phyloP scores from a whole-genome alignment of 64 coral and sea anemone genomes.

The Dendronephthya gigantea region DNA sequence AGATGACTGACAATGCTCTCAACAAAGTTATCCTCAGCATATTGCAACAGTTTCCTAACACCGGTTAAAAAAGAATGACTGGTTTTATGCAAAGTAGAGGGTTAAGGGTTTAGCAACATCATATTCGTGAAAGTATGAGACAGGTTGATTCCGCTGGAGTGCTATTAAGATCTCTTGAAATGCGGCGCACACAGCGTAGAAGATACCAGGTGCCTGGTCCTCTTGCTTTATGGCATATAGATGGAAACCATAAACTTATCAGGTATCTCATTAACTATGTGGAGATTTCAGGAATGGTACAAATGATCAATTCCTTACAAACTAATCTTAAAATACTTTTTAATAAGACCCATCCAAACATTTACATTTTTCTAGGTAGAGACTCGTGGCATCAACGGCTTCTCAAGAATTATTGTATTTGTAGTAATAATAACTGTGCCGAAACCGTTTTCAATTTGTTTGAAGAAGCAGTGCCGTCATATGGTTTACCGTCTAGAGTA shows the following conservation, averaged over 20 bases:
- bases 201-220: not conserved
- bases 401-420: not conserved
- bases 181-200: not conserved
- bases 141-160: not conserved
- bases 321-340: too few relatives aligned
- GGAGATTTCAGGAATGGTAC: too few relatives aligned
- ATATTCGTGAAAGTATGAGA: not conserved
- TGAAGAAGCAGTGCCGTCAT: not conserved
- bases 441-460: not conserved
- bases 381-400: not conserved
- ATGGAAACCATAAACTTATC: slow-evolving; percentile 16
- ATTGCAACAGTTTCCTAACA: not conserved
- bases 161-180: not conserved
- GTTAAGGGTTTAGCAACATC: slow-evolving; percentile 3
- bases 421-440: not conserved
- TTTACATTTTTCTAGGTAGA: not conserved
- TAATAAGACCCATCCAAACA: too few relatives aligned
- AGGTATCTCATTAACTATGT: not conserved
- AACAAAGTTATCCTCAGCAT: not conserved
- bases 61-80: not conserved
- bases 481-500: not conserved
- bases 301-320: too few relatives aligned
- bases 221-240: not conserved
- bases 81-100: not conserved
- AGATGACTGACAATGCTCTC: not conserved